Evolutionary conservation across 2,797 vertebrate species (phyloP).

Genomic region (Apogon talboti): DNA sequence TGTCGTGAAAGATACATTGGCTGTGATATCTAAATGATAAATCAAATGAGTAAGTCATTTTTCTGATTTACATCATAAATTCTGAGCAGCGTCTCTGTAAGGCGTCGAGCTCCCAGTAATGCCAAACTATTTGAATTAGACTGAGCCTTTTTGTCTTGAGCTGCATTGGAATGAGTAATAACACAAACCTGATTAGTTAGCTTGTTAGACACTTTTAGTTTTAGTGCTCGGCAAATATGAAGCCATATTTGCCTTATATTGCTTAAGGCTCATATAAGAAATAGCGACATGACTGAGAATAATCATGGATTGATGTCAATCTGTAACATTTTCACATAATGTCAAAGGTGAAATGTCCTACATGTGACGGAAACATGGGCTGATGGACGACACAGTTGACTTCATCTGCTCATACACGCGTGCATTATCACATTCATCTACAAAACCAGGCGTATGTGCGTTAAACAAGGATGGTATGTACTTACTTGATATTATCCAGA

Average conservation of each 20-base stretch:
- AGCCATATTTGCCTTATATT: constrained; percentile 53
- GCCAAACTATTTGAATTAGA: constrained; percentile 63
- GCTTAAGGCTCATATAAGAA: constrained; percentile 38
- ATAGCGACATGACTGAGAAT: constrained; percentile 34
- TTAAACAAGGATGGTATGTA: constrained; percentile 37
- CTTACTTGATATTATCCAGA: constrained; percentile 99
- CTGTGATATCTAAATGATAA: constrained; percentile 53
- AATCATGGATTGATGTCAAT: constrained; percentile 31
- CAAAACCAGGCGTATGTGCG: not conserved
- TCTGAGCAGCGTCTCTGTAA: constrained; percentile 33
- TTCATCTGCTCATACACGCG: constrained; percentile 13
- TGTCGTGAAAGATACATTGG: constrained; percentile 42
- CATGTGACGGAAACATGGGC: constrained; percentile 19
- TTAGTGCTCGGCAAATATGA: constrained; percentile 43
- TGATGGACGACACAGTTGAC: constrained; percentile 1
- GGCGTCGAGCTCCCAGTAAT: constrained; percentile 19
- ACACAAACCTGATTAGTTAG: constrained; percentile 55
- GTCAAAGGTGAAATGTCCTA: constrained; percentile 38
- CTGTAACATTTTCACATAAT: constrained; percentile 32
- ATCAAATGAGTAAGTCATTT: constrained; percentile 43
- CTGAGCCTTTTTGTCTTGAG: constrained; percentile 54
- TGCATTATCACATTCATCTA: constrained; percentile 5
- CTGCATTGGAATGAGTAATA: constrained; percentile 43
- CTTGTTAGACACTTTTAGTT: constrained; percentile 27
- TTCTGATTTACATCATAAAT: constrained; percentile 41